Base-by-base conservation (phyloP, 2,888 invertebrate genomes). In the Willowsia nigromaculata region DNA sequence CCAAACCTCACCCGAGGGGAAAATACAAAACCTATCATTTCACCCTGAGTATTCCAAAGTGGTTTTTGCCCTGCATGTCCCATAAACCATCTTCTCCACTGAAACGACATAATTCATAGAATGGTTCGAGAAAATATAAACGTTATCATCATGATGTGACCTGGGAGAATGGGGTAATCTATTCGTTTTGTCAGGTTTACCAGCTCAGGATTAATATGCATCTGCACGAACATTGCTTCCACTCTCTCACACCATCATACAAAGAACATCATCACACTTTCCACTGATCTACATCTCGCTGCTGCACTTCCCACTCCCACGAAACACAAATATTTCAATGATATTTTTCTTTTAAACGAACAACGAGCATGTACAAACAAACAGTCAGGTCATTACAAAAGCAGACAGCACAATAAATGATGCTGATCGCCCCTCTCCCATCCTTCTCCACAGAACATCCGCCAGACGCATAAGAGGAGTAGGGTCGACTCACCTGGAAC, bases 401-500 rank as follows among this genome's bases (percentile, higher is more conserved):
- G 22, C 62, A 71, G 47, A 85, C 30, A 53, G 13, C 30, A 84
- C 53, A 50, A 85, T 85, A 85, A 76, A 85, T 59, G 76, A 76
- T 76, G 84, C 50, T 84, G 74, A 76, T 85, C 85, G 76, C 85
- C 85, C 85, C 40, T 53, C 85, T 74, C 37, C 18, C 25, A 27
- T 47, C 25, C 74, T 47, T 25, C 43, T 71, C 56, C 74, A 71
- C 53, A 22, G n/a, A n/a, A 56, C 56, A 76, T 76, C 62, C 76
- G 50, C 65, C 85, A 85, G 74, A 50, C 71, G 9, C 71, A n/a
- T n/a, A 11, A 40, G 40, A 43, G 33, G n/a, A 47, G 43, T 30
- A 62, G 40, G 43, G 76, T 76, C 76, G 76, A 47, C 76, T 85
- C 85, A 76, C 84, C 84, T 84, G 76, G 74, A 76, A 85, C 85